A percentile compares a stretch with the other conserved stretches of the same genome.
Conservation (phyloP, 2,888 invertebrate genomes). For the Megaustenia siamemsis region DNA sequence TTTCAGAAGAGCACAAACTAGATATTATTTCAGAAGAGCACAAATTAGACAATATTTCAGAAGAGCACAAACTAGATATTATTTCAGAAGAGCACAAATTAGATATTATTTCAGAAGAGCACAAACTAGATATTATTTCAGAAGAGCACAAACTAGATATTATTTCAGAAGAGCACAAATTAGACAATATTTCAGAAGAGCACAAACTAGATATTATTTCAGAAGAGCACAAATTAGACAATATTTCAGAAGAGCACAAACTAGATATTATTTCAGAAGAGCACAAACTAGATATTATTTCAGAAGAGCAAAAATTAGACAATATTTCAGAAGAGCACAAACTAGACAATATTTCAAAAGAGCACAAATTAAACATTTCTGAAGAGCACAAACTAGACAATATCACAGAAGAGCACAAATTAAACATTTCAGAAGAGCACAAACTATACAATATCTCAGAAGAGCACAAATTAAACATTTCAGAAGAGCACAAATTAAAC, state of each 20-base stretch:
- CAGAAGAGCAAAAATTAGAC: too few species aligned
- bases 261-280: slow-evolving; percentile 78
- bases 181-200: slow-evolving; percentile 78
- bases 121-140: slow-evolving; percentile 79
- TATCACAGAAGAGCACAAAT: slow-evolving; percentile 78
- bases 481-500: slow-evolving; percentile 78
- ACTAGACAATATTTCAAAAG: slow-evolving; percentile 78
- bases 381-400: slow-evolving; percentile 77
- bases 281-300: slow-evolving; percentile 78
- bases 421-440: slow-evolving; percentile 78
- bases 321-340: slow-evolving; percentile 78
- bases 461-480: slow-evolving; percentile 79
- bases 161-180: slow-evolving; percentile 78
- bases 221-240: slow-evolving; percentile 76
- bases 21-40: slow-evolving; percentile 77
- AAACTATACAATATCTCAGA: slow-evolving; percentile 78
- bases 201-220: slow-evolving; percentile 78
- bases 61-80: slow-evolving; percentile 78
- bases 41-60: slow-evolving; percentile 78
- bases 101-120: slow-evolving; percentile 77
- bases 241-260: slow-evolving; percentile 79
- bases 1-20: slow-evolving; percentile 78
- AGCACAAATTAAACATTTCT: slow-evolving; percentile 79
- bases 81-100: slow-evolving; percentile 78
- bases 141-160: slow-evolving; percentile 77